Evolutionary conservation across 2,797 vertebrate genomes (phyloP), one percentile per base, ranked within the genome.

Genomic region (Balearica regulorum): DNA sequence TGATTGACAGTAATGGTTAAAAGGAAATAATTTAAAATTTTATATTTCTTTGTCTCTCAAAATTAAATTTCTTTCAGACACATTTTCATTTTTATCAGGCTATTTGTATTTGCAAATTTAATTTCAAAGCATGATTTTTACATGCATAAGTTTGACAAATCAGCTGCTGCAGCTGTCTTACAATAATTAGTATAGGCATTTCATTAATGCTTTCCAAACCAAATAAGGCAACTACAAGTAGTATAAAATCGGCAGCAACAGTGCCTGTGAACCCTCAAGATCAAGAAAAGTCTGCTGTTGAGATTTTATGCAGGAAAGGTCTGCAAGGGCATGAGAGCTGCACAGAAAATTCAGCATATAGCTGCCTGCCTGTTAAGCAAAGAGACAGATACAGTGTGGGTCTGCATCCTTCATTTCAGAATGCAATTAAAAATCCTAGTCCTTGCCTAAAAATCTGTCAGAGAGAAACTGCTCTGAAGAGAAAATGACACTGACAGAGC

Each of bases 381-480:
- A 51, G 53, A 83, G 61, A 58, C 72, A 88, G 72, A 25, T 8
- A 44, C n/a, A 43, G 39, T 13, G 11, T 43, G 44, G 37, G 16
- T 65, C 35, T 86, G 26, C 46, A 76, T 61, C 37, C 43, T 83
- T 88, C 33, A 25, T 51, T 87, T 88, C 77, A 79, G 58, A 89
- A 76, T 21, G 60, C 51, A 94, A 90, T 90, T 96, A 93, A 87
- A 94, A 93, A 78, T 54, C 49, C 43, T 92, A 39, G 11, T 22
- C 70, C 54, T 81, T n/a, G 17, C 21, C 62, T 91, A 57, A 78
- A 68, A 93, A 22, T 48, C 58, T 94, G 79, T 35, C 82, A 94
- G 60, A 75, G 13, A 81, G 29, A 69, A 94, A 84, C 25, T 58
- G 22, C 35, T 90, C 41, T 12, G 5, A 78, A 75, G 49, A 71